phyloP scores from a whole-genome alignment of 2,113 vertebrate species.

The Phalacrocorax pelagicus region DNA sequence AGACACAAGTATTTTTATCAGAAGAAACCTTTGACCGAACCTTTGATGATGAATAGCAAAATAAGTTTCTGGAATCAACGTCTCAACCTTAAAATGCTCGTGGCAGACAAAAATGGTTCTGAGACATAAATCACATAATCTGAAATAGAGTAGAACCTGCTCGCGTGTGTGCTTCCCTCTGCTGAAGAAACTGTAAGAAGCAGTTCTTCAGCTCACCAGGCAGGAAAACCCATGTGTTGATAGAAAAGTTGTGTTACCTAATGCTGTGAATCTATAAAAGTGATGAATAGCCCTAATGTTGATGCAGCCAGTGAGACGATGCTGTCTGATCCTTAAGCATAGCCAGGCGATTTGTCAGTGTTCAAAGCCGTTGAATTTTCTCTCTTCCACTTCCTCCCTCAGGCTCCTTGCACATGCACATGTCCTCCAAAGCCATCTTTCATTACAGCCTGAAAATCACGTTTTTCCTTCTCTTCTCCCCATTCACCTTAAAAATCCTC shows the following conservation, averaged over 20 bases:
- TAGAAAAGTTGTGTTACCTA: slow-evolving; percentile 22
- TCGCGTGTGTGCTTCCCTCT: neutral
- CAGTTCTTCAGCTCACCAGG: slow-evolving; percentile 17
- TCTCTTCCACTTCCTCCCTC: neutral
- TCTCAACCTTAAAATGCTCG: neutral
- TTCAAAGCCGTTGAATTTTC: neutral
- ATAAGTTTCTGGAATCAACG: neutral
- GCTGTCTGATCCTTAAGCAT: slow-evolving; percentile 32
- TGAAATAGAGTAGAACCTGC: neutral
- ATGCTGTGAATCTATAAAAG: neutral
- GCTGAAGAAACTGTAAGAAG: neutral
- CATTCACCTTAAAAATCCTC: neutral
- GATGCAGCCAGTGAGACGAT: neutral
- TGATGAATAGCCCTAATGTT: slow-evolving; percentile 18
- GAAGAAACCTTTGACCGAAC: neutral
- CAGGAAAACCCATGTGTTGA: slow-evolving; percentile 2
- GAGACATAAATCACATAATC: neutral
- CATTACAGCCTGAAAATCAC: neutral
- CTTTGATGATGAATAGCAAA: neutral
- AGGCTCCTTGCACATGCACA: neutral
- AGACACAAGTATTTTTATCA: neutral
- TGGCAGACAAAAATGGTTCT: neutral
- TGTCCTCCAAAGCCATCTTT: neutral
- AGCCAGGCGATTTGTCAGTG: slow-evolving; percentile 16
- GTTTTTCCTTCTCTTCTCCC: neutral